These are phyloP conservation scores for Notodonta dromedarius DNA, from an alignment of 2,888 invertebrate genomes.

Conservation along the genomic window DNA sequence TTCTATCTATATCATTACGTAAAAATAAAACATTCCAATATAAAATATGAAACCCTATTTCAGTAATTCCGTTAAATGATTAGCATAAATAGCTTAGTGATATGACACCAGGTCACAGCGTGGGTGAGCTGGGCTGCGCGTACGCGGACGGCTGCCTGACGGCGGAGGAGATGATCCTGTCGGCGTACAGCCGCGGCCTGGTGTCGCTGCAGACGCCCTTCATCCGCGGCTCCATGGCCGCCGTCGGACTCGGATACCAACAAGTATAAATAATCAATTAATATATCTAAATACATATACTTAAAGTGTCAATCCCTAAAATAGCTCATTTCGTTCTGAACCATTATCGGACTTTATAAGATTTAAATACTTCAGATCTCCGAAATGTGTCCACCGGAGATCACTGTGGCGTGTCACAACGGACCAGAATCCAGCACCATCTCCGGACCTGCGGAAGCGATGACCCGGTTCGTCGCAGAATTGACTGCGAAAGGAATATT, in stretches of 20 bases:
- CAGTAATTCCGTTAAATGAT: too few species aligned
- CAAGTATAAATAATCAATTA: conserved; percentile 15
- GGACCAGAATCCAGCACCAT: conserved; percentile 90
- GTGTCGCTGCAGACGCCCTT: conserved; percentile 88
- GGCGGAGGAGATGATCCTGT: conserved; percentile 91
- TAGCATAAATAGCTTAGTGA: too few species aligned
- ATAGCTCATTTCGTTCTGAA: conserved; percentile 4
- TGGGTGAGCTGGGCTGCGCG: conserved; percentile 96
- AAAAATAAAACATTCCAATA: too few species aligned
- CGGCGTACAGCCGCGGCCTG: conserved; percentile 91
- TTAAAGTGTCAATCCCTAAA: too few species aligned
- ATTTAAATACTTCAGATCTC: conserved; percentile 39
- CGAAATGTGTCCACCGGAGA: conserved; percentile 80
- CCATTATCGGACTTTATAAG: too few species aligned
- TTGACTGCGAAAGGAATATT: conserved; percentile 64
- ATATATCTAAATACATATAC: too few species aligned
- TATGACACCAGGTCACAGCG: conserved; percentile 89
- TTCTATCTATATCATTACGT: too few species aligned
- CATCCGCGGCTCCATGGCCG: conserved; percentile 93
- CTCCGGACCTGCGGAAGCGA: conserved; percentile 87
- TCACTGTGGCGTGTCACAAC: conserved; percentile 92
- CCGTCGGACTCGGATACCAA: conserved; percentile 83
- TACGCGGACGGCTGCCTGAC: conserved; percentile 96
- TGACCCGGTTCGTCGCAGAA: conserved; percentile 81
- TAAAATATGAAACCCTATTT: too few species aligned